Evolutionary conservation across 2,113 vertebrate species (phyloP).

Genomic region (Colinus virginianus): DNA sequence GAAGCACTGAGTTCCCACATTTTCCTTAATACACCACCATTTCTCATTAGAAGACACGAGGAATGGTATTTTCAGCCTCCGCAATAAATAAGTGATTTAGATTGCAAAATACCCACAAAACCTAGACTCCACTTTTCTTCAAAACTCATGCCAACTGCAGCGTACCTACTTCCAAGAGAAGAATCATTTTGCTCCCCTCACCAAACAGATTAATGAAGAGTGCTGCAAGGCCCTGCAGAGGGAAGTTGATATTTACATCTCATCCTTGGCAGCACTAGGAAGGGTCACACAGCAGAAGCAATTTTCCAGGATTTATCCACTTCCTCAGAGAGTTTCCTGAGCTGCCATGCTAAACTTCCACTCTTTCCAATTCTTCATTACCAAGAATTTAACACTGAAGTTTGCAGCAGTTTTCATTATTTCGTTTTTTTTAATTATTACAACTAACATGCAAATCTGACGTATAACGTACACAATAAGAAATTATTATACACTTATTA

Average conservation of each 20-base stretch:
- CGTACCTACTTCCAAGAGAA: neutral
- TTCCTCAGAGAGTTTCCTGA: neutral
- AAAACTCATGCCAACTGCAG: neutral
- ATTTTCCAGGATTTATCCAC: conserved; percentile 46
- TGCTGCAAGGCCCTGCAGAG: neutral
- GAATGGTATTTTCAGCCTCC: neutral
- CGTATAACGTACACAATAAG: neutral
- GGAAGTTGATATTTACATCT: conserved; percentile 13
- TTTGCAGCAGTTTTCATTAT: neutral
- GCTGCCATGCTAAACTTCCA: neutral
- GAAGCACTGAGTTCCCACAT: neutral
- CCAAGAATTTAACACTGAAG: neutral
- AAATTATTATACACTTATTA: neutral
- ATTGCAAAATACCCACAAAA: neutral
- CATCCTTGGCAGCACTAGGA: conserved; percentile 9
- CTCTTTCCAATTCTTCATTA: conserved; percentile 4
- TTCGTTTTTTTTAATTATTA: neutral
- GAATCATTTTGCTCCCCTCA: neutral
- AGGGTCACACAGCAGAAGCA: neutral
- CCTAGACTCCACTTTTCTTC: neutral
- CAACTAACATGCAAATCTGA: neutral
- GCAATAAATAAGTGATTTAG: neutral
- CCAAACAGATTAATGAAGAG: neutral
- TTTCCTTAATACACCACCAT: neutral
- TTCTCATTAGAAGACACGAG: neutral